These are phyloP conservation scores for Phyto melanocephala DNA, from an alignment of 2,888 invertebrate genomes.

Conservation along the genomic window DNA sequence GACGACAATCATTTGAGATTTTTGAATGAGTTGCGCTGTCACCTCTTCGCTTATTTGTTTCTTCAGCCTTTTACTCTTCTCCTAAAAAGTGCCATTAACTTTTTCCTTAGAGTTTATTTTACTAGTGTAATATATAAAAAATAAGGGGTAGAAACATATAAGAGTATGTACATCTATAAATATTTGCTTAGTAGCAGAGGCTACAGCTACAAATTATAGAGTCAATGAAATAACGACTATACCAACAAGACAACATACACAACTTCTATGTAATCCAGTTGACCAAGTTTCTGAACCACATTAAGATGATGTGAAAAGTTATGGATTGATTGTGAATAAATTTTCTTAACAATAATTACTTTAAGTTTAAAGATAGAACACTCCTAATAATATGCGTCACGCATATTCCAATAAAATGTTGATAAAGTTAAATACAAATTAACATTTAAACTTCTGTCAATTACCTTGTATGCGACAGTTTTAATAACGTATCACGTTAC, in stretches of 20 bases:
- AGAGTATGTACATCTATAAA: background rate
- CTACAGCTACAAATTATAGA: conserved; percentile 39
- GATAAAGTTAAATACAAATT: too few species aligned
- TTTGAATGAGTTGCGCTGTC: conserved; percentile 10
- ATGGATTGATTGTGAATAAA: too few species aligned
- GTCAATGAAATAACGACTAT: conserved; percentile 49
- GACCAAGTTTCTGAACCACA: too few species aligned
- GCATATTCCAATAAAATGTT: too few species aligned
- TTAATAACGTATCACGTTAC: too few species aligned
- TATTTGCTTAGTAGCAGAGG: conserved; percentile 44
- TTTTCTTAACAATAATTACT: too few species aligned
- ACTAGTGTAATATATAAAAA: background rate
- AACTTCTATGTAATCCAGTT: too few species aligned
- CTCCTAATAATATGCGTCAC: too few species aligned
- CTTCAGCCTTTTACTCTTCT: background rate
- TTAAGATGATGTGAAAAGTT: too few species aligned
- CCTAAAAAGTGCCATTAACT: background rate
- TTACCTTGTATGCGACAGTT: too few species aligned
- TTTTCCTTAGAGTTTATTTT: background rate
- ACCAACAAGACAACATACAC: background rate
- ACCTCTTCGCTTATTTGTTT: background rate
- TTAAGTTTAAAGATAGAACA: too few species aligned
- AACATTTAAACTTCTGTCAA: too few species aligned
- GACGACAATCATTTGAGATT: conserved; percentile 15
- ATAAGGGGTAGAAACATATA: background rate